Base-by-base conservation (phyloP, 1,140 invertebrate genomes). In the Drosophila kurseongensis region DNA sequence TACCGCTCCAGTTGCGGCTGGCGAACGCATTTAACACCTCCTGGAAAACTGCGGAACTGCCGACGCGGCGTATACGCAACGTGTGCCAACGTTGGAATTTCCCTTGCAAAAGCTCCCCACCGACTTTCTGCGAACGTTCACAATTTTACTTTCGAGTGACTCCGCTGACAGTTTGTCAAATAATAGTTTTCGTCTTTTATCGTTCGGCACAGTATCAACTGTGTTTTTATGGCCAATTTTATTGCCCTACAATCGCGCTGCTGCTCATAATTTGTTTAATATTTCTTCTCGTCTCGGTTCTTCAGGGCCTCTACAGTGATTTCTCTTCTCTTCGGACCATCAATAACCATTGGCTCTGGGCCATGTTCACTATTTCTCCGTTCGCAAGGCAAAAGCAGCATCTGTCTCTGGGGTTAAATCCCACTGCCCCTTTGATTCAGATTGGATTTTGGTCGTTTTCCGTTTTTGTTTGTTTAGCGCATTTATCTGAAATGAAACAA, bases 401-500 rank as follows among this genome's bases (percentile, higher is more conserved):
- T 76, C 76, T 83, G 80, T 84, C 69, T 42, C 55, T 52, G 61
- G 60, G 68, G 58, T 18, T 16, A 62, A 55, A 16, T 62, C 57
- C 72, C 57, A 41, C 35, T 48, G 16, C 35, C 51, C 45, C 14
- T 36, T 55, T 29, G 38, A 38, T 57, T 73, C 41, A 45, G 23
- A 63, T 58, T 47, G 58, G 73, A 63, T 72, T 67, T 65, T 62
- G 51, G 56, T 38, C 61, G 54, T 41, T 57, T 68, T 56, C 29
- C 50, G 23, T 60, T 65, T 76, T 45, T 38, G 48, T 67, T 59
- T 78, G 52, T 44, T 44, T 40, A 45, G 52, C 57, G 66, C 56
- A 77, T 75, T 80, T 84, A 89, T 89, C 84, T 89, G 80, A 50
- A 88, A 89, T 79, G 73, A 80, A 89, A 89, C 58, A 89, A 88